Conservation (phyloP, 2,113 vertebrate genomes). For the Psilopsiagon aurifrons region DNA sequence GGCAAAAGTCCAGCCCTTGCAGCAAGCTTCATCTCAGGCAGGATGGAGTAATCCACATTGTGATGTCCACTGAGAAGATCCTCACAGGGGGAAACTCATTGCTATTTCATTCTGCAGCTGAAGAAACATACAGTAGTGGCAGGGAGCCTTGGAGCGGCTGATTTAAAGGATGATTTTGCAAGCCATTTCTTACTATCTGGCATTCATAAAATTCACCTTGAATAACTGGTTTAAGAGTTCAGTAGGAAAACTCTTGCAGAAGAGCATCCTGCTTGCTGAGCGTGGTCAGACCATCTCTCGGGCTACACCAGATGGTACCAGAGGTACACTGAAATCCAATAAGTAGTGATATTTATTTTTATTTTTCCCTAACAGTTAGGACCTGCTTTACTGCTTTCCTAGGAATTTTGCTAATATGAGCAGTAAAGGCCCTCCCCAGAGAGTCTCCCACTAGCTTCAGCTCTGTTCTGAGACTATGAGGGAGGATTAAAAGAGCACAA, state of each 20-base stretch:
- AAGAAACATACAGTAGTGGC: constrained; percentile 50
- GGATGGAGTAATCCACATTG: neutral
- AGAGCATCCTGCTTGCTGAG: neutral
- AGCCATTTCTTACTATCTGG: neutral
- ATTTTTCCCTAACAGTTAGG: neutral
- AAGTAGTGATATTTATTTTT: neutral
- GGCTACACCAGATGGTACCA: neutral
- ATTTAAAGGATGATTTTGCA: neutral
- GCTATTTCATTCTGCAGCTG: constrained; percentile 42
- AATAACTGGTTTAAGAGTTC: neutral
- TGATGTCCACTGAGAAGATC: neutral
- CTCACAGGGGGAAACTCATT: constrained; percentile 29
- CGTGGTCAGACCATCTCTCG: neutral
- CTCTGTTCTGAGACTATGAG: neutral
- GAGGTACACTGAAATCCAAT: neutral
- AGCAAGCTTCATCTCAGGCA: rapidly evolving
- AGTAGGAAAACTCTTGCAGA: neutral
- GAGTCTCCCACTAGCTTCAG: neutral
- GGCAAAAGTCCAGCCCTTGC: neutral
- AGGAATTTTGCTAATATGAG: neutral
- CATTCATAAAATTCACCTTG: constrained; percentile 18
- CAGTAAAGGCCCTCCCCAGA: neutral
- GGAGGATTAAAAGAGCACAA: neutral
- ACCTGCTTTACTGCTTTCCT: neutral
- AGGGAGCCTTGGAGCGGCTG: constrained; percentile 36